These are phyloP conservation scores for Tetranychus piercei DNA, from an alignment of 2,888 invertebrate species.

Conservation along the genomic window DNA sequence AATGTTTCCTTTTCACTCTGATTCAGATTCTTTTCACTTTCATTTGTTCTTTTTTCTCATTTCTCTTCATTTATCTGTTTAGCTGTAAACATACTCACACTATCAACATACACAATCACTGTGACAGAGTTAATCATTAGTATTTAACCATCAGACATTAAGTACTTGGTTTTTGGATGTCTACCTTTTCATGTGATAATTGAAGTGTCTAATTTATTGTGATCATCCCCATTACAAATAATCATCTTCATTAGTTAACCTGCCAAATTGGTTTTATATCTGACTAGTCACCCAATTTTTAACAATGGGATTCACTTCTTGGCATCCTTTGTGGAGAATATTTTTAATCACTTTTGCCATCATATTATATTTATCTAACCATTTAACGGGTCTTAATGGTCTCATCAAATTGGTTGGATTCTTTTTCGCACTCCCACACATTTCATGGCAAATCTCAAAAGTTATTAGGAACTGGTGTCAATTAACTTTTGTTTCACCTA, in stretches of 20 bases:
- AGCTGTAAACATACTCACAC: no score
- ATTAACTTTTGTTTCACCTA: neutral
- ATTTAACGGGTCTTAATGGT: neutral
- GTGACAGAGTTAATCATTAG: no score
- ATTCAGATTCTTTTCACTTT: neutral
- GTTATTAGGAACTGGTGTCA: neutral
- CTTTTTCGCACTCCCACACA: neutral
- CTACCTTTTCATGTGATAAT: neutral
- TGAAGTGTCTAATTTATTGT: neutral
- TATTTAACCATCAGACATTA: neutral
- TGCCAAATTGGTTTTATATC: neutral
- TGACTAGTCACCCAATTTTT: neutral
- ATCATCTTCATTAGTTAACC: neutral
- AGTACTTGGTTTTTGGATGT: neutral
- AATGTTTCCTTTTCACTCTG: neutral
- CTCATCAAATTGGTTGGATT: slow-evolving; percentile 1
- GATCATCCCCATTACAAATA: neutral
- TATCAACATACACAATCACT: no score
- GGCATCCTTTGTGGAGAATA: slow-evolving; percentile 5
- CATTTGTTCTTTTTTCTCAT: neutral
- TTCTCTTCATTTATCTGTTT: neutral
- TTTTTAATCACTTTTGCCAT: neutral
- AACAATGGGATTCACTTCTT: neutral
- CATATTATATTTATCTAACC: neutral
- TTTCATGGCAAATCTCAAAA: slow-evolving; percentile 6